Evolutionary conservation across 2,888 invertebrate species (phyloP).

Genomic region (Cantharis nigra): DNA sequence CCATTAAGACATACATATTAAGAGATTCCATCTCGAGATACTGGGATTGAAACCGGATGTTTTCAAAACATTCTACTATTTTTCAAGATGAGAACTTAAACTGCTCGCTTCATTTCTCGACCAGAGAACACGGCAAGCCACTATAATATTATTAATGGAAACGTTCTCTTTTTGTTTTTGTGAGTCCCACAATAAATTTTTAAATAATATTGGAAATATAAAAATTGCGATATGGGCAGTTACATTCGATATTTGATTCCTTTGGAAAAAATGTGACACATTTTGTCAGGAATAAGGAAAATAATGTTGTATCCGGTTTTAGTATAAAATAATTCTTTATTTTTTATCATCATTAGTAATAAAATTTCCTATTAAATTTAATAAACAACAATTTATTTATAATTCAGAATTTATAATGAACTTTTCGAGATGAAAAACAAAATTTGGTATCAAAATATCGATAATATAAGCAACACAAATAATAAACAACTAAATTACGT

Average conservation of each 20-base stretch:
- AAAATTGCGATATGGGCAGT: neutral
- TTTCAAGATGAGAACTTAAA: no score
- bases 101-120: no score
- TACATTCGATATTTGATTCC: neutral
- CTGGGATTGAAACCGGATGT: no score
- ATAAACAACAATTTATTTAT: neutral
- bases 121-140: no score
- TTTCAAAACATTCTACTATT: no score
- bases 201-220: neutral
- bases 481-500: neutral
- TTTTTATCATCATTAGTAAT: neutral
- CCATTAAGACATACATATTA: no score
- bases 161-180: no score
- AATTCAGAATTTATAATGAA: neutral
- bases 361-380: neutral
- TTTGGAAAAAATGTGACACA: neutral
- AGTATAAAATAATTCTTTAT: neutral
- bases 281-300: neutral
- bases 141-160: no score
- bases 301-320: neutral
- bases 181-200: neutral
- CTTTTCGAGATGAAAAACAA: neutral
- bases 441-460: neutral
- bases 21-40: no score
- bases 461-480: neutral